Evolutionary conservation across 2,113 vertebrate genomes (phyloP).

Genomic region (Daphoenositta chrysoptera): DNA sequence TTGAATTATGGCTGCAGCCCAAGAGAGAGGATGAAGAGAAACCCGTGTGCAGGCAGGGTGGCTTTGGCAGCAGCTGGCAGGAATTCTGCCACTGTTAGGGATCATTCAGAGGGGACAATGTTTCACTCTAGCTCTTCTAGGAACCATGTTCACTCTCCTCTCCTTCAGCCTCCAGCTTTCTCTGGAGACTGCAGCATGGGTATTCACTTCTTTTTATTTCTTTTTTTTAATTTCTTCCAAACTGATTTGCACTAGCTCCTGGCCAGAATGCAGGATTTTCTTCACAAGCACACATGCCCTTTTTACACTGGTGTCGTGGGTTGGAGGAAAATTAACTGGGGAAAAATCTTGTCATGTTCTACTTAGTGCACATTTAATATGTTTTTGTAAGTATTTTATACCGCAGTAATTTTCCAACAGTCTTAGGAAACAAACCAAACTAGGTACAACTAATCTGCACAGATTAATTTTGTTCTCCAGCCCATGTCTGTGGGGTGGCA

Average conservation of each 20-base stretch:
- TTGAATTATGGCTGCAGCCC: background rate
- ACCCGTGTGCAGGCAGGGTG: accelerated
- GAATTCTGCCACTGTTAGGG: background rate
- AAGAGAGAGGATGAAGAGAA: background rate
- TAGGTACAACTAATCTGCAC: constrained; percentile 62
- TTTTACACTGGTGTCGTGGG: background rate
- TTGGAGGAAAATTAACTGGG: too few relatives aligned
- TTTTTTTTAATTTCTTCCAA: background rate
- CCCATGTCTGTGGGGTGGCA: constrained; percentile 71
- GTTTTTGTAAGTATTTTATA: background rate
- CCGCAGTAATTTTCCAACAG: background rate
- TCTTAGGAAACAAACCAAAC: constrained; percentile 40
- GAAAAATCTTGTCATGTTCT: background rate
- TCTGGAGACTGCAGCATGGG: background rate
- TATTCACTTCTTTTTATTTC: background rate
- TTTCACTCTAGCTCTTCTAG: background rate
- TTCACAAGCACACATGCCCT: background rate
- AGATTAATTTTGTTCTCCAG: constrained; percentile 73
- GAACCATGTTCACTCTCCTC: background rate
- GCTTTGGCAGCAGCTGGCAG: background rate
- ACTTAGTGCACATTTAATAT: background rate
- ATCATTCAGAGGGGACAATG: background rate
- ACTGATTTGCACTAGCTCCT: background rate
- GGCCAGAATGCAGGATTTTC: background rate
- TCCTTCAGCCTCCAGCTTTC: background rate